Base-by-base conservation (phyloP, 2,797 vertebrate genomes). In the Eospalax fontanierii region DNA sequence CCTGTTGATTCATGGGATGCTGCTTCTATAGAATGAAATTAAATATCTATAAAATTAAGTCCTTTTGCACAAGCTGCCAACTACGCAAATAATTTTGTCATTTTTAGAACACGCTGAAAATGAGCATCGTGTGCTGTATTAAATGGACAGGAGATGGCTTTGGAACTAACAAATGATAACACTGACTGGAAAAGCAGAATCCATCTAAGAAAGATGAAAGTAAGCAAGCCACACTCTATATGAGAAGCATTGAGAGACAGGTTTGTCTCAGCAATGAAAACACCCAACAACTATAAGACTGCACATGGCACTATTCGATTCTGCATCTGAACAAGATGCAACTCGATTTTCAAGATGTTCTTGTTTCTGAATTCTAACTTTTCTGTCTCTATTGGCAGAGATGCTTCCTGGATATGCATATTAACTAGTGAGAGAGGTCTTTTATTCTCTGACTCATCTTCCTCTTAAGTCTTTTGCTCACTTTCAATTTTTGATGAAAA, bases 31-130 rank as follows among this genome's bases (percentile, higher is more conserved):
- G 54, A 95, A 16, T 65, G 76, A 87, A 95, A 95, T 95, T 95
- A 91, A 94, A 93, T 87, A 93, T 96, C 70, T 91, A 95, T 91
- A 95, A 95, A 96, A 95, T 95, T 91, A 96, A 96, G 66, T 91
- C 61, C 43, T 40, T 82, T 78, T 38, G 30, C 70, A 46, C 33
- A 95, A 91, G 87, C 84, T 92, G 93, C 94, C 94, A 96, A 74
- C 61, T 94, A 91, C 93, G 89, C 80, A 95, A 96, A 96, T 95
- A 87, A 89, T 94, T 87, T 59, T 93, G 76, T 95, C 94, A 95
- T 79, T 95, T 96, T 95, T 94, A 96, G 91, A 95, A 92, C 28
- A 33, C 43, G 35, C 83, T 90, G 85, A 59, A 91, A 86, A 89
- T 43, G 65, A 97, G 79, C 26, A 79, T 15, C 4, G 38, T 78